These are phyloP conservation scores for Mus pahari DNA, from an alignment of 2,113 vertebrate species.

Conservation along the genomic window DNA sequence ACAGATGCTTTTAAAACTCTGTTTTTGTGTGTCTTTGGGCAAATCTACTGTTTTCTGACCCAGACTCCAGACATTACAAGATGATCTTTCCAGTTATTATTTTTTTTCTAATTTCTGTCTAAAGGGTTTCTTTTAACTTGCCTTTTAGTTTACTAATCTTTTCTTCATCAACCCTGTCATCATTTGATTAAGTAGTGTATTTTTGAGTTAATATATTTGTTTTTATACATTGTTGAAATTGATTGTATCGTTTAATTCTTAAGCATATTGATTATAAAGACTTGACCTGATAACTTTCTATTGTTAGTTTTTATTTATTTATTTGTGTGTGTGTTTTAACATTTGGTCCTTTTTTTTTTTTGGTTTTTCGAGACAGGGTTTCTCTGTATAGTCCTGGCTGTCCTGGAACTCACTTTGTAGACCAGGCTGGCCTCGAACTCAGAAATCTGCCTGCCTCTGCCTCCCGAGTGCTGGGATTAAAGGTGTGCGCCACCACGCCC, in stretches of 20 bases:
- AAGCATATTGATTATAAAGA: not conserved
- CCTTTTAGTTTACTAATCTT: not conserved
- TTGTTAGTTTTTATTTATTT: not conserved
- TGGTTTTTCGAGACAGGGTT: too few relatives aligned
- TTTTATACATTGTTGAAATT: constrained; percentile 12
- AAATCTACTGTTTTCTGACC: not conserved
- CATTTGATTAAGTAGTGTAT: not conserved
- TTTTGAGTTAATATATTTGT: not conserved
- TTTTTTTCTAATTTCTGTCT: not conserved
- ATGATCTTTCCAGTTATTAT: not conserved
- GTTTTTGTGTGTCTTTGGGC: not conserved
- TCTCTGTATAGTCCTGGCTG: too few relatives aligned
- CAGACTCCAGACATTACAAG: not conserved
- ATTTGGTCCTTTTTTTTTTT: too few relatives aligned
- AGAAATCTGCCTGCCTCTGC: too few relatives aligned
- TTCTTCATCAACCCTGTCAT: not conserved
- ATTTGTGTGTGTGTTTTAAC: not conserved
- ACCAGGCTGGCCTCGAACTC: too few relatives aligned
- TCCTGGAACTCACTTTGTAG: too few relatives aligned
- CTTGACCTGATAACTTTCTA: not conserved
- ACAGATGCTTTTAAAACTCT: not conserved
- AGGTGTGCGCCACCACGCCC: too few relatives aligned
- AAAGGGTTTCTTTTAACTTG: not conserved
- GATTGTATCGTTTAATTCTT: not conserved
- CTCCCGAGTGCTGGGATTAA: too few relatives aligned